Evolutionary conservation across 2,113 vertebrate species (phyloP).

Genomic region (Setophaga coronata): DNA sequence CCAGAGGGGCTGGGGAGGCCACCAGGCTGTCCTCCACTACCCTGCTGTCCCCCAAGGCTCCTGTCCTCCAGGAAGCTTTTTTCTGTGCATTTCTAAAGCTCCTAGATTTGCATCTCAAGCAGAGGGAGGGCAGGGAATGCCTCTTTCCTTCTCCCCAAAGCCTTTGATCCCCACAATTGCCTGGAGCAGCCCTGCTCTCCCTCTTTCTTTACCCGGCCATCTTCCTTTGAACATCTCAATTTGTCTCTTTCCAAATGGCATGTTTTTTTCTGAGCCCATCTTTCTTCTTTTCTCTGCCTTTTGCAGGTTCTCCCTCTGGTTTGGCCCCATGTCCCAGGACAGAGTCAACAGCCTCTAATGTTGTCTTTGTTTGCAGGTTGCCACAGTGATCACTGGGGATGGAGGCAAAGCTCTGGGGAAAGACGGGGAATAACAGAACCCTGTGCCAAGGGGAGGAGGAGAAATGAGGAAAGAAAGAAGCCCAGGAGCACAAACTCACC

Average conservation of each 20-base stretch:
- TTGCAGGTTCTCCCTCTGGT: background rate
- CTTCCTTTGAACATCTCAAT: slow-evolving; percentile 67
- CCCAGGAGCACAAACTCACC: background rate
- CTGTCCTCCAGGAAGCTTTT: background rate
- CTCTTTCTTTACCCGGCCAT: slow-evolving; percentile 30
- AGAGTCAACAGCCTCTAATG: slow-evolving; percentile 3
- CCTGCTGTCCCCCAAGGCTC: background rate
- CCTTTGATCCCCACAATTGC: slow-evolving; percentile 48
- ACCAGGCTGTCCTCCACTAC: background rate
- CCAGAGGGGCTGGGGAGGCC: background rate
- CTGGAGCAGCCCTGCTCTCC: background rate
- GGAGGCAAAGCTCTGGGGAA: background rate
- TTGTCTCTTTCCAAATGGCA: slow-evolving; percentile 31
- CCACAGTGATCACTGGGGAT: slow-evolving; percentile 18
- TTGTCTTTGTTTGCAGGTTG: slow-evolving; percentile 24
- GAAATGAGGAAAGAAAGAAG: background rate
- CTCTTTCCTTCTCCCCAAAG: slow-evolving; percentile 23
- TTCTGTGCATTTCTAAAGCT: slow-evolving; percentile 46
- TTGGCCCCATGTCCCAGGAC: background rate
- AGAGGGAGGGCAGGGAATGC: slow-evolving; percentile 30
- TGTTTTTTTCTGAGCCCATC: slow-evolving; percentile 22
- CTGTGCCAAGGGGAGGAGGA: slow-evolving; percentile 26
- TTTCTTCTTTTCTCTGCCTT: slow-evolving; percentile 37
- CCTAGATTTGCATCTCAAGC: slow-evolving; percentile 56
- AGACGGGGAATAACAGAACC: background rate